Conservation (phyloP, 2,797 vertebrate species). For the Hapalemur alaotrensis region DNA sequence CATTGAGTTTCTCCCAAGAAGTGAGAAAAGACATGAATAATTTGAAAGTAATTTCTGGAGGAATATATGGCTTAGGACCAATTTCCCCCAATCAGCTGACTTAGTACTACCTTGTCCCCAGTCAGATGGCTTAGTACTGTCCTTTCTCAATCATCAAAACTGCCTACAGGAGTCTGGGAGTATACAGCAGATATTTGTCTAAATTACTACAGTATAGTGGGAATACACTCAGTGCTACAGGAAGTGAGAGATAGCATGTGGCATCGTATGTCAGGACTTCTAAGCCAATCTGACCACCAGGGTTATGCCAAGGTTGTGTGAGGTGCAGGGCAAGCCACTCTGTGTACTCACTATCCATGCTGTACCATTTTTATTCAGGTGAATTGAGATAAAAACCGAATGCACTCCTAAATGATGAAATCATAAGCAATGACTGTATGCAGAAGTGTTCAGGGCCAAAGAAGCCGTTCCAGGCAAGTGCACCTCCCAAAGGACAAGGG, state of each 20-base stretch:
- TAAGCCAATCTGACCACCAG: neutral
- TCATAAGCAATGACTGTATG: neutral
- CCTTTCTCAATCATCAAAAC: neutral
- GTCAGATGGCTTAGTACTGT: neutral
- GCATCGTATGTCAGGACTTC: neutral
- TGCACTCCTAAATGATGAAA: neutral
- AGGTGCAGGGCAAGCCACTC: neutral
- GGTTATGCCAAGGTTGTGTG: neutral
- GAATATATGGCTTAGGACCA: neutral
- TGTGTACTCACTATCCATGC: neutral
- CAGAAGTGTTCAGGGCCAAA: neutral
- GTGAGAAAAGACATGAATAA: neutral
- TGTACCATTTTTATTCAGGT: neutral
- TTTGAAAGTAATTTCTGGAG: conserved; percentile 32
- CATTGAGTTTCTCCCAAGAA: conserved; percentile 14
- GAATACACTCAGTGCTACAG: neutral
- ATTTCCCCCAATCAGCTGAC: neutral
- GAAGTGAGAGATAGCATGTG: neutral
- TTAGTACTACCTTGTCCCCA: neutral
- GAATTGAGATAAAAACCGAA: neutral
- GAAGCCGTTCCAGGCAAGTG: neutral
- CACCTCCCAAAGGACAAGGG: neutral
- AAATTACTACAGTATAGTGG: neutral
- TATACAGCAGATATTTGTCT: neutral
- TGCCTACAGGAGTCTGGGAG: neutral